Percentiles rank a stretch among this genome's conserved stretches.
Evolutionary conservation across 2,888 invertebrate genomes (phyloP).

Genomic region (Lomographa bimaculata): DNA sequence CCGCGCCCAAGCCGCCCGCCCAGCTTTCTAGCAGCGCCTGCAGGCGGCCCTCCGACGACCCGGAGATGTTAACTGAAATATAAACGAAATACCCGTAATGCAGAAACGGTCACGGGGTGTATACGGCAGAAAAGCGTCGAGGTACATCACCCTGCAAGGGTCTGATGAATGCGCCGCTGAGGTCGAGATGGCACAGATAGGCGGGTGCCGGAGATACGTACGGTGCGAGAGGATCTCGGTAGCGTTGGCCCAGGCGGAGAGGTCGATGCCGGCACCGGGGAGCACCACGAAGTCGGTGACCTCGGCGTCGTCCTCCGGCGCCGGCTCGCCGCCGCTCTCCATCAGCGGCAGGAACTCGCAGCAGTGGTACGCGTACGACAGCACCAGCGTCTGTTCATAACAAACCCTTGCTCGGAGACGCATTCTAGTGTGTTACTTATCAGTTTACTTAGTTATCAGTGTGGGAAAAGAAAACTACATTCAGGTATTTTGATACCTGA

Average conservation of each 20-base stretch:
- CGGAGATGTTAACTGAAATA: constrained; percentile 58
- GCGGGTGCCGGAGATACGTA: constrained; percentile 71
- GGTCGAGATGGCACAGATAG: no score
- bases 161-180: no score
- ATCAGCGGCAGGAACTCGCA: constrained; percentile 92
- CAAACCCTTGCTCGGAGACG: no score
- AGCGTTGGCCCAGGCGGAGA: constrained; percentile 91
- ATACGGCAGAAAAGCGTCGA: no score
- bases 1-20: constrained; percentile 31
- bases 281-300: constrained; percentile 68
- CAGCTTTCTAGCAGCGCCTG: constrained; percentile 42
- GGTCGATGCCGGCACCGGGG: constrained; percentile 66
- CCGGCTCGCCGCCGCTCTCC: constrained; percentile 77
- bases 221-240: constrained; percentile 93
- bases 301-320: constrained; percentile 42
- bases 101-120: no score
- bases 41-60: constrained; percentile 43
- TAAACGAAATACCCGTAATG: no score
- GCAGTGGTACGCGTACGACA: constrained; percentile 98
- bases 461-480: no score
- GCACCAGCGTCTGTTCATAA: constrained; percentile 86
- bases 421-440: no score
- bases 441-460: no score
- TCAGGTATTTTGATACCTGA: no score
- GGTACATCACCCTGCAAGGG: no score